Percentiles rank a stretch among this genome's conserved stretches.
Conservation (phyloP, 2,888 invertebrate species). For the Trachelus troglodyta region DNA sequence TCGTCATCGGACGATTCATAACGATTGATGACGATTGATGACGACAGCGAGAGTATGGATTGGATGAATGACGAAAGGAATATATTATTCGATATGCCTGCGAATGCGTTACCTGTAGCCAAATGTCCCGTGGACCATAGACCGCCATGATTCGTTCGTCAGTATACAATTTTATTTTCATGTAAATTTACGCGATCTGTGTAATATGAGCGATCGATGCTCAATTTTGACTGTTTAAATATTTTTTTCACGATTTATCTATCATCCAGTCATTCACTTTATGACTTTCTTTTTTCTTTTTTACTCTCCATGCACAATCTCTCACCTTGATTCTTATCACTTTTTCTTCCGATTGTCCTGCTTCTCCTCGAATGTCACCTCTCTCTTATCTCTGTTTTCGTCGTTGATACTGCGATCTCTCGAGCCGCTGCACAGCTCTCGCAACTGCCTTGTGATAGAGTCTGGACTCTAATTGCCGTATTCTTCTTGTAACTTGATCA, state of each 20-base stretch:
- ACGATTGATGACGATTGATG: background rate
- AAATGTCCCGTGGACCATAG: conserved; percentile 61
- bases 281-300: background rate
- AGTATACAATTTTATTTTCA: background rate
- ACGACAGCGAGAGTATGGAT: background rate
- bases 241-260: background rate
- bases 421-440: conserved; percentile 58
- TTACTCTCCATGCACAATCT: background rate
- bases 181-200: background rate
- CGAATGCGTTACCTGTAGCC: conserved; percentile 50
- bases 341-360: background rate
- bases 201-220: background rate
- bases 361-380: background rate
- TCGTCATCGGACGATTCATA: background rate
- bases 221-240: background rate
- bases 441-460: conserved; percentile 63
- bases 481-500: conserved; percentile 18
- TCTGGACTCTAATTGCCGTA: conserved; percentile 55
- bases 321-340: background rate
- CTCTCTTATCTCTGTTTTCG: background rate
- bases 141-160: conserved; percentile 51
- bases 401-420: conserved; percentile 30
- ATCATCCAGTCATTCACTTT: background rate
- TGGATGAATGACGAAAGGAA: background rate
- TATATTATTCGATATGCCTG: conserved; percentile 26